Base-by-base conservation (phyloP, 2,888 invertebrate species). In the Chymomyza procnemis region DNA sequence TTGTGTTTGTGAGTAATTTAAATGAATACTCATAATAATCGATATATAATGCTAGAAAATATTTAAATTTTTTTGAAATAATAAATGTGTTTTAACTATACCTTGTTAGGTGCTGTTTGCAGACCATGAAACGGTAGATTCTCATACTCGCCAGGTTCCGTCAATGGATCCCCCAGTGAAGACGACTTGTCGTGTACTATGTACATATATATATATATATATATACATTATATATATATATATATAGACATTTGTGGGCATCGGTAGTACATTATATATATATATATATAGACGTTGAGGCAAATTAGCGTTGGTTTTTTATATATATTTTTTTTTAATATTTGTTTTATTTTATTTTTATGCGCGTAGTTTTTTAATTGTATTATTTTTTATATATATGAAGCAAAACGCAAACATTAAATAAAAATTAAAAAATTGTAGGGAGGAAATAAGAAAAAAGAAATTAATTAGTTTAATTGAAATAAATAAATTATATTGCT, bases 81-180 rank as follows among this genome's bases (percentile, higher is more conserved):
- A 50, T 16, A 69, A 56, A 64, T 34, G 22, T 61, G n/a, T 48
- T 34, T 34, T 55, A 78, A 75, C 89, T 88, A 76, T 94, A 97
- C 97, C 96, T 97, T 97, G 92, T 97, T 90, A 88, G 97, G 97
- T 89, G 97, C 96, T 92, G 96, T 96, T 92, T 97, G 97, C 89
- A 97, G 94, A 87, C 97, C 97, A 91, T 97, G 97, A 94, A 97
- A 97, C 90, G 97, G 97, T 89, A 97, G 94, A 92, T 97, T 97
- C 93, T 97, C 97, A 93, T 97, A 97, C 91, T 96, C 96, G 84
- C 96, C 95, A 91, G 95, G 95, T 91, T 96, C 96, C 92, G 94
- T 94, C 91, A 94, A 93, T 92, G 93, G 95, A 94, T 94, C 94
- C 93, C 88, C 88, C 90, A 91, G 89, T 90, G 90, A 89, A 89